These are phyloP conservation scores for Eptesicus fuscus DNA, from an alignment of 2,113 vertebrate genomes.

Conservation along the genomic window DNA sequence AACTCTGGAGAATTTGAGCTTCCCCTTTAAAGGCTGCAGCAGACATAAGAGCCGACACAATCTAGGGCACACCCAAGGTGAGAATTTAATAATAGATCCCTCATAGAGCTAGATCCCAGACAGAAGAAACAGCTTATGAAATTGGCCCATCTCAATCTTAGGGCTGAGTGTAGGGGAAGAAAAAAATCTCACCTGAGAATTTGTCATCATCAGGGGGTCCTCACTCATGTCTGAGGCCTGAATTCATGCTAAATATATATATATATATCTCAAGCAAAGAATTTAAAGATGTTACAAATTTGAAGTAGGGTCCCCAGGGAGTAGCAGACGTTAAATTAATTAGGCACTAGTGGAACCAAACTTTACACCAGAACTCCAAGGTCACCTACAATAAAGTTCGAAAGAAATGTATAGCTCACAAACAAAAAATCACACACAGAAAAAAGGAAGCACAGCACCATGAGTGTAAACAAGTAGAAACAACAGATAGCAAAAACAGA, in stretches of 20 bases:
- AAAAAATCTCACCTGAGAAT: neutral
- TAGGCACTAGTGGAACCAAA: neutral
- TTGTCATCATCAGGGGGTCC: neutral
- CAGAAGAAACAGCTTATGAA: neutral
- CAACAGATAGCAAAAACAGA: neutral
- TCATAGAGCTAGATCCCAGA: neutral
- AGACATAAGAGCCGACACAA: neutral
- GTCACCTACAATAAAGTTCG: neutral
- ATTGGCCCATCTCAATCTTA: neutral
- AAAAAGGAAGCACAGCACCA: neutral
- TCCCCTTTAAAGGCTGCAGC: neutral
- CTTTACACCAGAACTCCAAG: neutral
- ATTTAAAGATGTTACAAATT: neutral
- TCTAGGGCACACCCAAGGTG: no score
- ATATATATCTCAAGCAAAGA: neutral
- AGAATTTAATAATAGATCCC: neutral
- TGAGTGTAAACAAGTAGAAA: neutral
- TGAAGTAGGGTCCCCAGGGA: neutral
- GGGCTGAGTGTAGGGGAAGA: neutral
- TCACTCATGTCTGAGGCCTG: neutral
- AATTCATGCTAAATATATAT: neutral
- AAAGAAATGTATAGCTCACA: neutral
- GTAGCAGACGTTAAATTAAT: neutral
- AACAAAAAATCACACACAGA: neutral
- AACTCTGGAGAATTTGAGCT: neutral